Conservation (phyloP, 2,113 vertebrate species). For the Pelusios castaneus region DNA sequence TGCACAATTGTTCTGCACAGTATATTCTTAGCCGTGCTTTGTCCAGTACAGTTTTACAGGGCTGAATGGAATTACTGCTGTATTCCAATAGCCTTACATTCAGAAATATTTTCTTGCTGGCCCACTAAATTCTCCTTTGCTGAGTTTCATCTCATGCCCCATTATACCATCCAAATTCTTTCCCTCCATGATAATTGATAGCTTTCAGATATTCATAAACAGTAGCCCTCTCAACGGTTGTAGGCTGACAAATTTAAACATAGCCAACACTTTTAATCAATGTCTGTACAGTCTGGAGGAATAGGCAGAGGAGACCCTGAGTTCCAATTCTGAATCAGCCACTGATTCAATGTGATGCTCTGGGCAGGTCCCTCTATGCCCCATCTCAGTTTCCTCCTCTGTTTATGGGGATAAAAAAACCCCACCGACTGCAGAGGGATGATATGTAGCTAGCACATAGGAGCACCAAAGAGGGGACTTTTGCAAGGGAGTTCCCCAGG, state of each 20-base stretch:
- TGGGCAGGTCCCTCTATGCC: neutral
- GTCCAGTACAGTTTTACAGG: neutral
- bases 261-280: neutral
- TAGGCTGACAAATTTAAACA: neutral
- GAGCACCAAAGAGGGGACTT: neutral
- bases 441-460: neutral
- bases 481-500: neutral
- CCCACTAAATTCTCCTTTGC: neutral
- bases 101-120: neutral
- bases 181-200: neutral
- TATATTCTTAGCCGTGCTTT: neutral
- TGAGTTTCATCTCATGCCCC: neutral
- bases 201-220: neutral
- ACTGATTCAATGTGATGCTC: neutral
- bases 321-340: neutral
- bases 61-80: neutral
- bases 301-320: neutral
- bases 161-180: neutral
- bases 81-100: neutral
- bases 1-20: neutral
- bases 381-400: neutral
- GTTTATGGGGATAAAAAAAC: neutral
- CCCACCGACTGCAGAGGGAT: neutral
- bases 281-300: neutral
- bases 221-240: neutral